A percentile compares a stretch with the other conserved stretches of the same genome.
phyloP scores from a whole-genome alignment of 1,140 invertebrate genomes.

The Chrysoperla carnea region DNA sequence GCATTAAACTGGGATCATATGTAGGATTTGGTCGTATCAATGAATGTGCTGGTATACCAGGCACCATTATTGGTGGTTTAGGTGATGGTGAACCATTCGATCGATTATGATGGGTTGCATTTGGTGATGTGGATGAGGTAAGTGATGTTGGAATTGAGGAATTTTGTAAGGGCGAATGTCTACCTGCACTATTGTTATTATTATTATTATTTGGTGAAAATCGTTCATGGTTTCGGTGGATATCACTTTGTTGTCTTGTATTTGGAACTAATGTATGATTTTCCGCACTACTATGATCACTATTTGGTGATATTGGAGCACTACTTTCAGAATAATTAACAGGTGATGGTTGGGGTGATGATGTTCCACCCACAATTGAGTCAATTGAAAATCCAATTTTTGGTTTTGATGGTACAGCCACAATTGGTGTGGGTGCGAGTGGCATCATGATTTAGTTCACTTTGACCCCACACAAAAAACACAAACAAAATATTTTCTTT shows the following conservation, averaged over 20 bases:
- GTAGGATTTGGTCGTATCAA: constrained; percentile 25
- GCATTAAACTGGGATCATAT: constrained; percentile 26
- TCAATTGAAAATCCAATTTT: constrained; percentile 92
- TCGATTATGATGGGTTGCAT: constrained; percentile 9
- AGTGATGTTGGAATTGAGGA: constrained; percentile 11
- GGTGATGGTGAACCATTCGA: constrained; percentile 8
- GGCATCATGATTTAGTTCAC: constrained; percentile 55
- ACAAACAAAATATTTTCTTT: neutral
- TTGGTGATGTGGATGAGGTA: constrained; percentile 13
- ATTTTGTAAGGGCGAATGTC: constrained; percentile 20
- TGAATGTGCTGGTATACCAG: constrained; percentile 26
- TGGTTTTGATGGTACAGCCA: constrained; percentile 67
- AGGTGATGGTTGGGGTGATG: constrained; percentile 17
- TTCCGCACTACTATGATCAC: constrained; percentile 9
- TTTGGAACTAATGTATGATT: neutral
- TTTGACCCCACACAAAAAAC: neutral
- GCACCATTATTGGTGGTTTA: constrained; percentile 27
- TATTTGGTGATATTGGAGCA: constrained; percentile 18
- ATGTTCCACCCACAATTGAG: constrained; percentile 68
- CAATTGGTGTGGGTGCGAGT: constrained; percentile 72
- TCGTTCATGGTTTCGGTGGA: constrained; percentile 5
- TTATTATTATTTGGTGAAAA: neutral
- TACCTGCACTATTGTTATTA: neutral
- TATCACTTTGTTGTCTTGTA: neutral
- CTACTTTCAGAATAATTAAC: constrained; percentile 21